phyloP scores from a whole-genome alignment of 2,113 vertebrate species.

The Albula glossodonta region DNA sequence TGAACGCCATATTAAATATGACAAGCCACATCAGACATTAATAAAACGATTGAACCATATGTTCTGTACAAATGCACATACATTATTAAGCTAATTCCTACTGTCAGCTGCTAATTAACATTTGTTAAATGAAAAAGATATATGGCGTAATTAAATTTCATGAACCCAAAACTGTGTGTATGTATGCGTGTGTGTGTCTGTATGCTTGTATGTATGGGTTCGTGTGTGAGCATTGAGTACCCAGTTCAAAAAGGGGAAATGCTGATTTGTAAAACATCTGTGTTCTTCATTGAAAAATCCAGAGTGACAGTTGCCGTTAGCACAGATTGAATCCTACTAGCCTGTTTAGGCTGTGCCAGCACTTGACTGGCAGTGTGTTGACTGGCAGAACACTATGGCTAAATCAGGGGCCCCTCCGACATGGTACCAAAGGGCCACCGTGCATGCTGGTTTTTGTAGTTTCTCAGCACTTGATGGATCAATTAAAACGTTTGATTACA shows the following conservation, averaged over 20 bases:
- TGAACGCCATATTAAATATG: slow-evolving; percentile 63
- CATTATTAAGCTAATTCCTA: slow-evolving; percentile 56
- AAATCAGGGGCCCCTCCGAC: too few species aligned
- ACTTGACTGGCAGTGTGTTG: too few species aligned
- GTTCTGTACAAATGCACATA: slow-evolving; percentile 53
- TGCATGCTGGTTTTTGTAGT: too few species aligned
- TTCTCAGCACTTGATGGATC: too few species aligned
- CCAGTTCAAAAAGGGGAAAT: not conserved
- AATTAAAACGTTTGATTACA: too few species aligned
- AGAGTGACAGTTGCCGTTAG: too few species aligned
- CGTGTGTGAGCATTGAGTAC: not conserved
- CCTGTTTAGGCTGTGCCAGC: too few species aligned
- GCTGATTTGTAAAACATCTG: not conserved
- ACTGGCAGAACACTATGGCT: too few species aligned
- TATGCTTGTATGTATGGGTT: not conserved
- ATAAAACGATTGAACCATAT: slow-evolving; percentile 59
- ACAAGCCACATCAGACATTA: slow-evolving; percentile 65
- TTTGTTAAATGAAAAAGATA: slow-evolving; percentile 20
- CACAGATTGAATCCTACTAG: too few species aligned
- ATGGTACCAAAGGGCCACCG: too few species aligned
- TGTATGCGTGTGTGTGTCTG: not conserved
- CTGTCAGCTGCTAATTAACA: slow-evolving; percentile 60
- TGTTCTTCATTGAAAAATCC: too few species aligned
- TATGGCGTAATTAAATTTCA: slow-evolving; percentile 20
- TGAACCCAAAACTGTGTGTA: not conserved